Base-by-base conservation (phyloP, 2,888 invertebrate species). In the Orchesellides sinensis region DNA sequence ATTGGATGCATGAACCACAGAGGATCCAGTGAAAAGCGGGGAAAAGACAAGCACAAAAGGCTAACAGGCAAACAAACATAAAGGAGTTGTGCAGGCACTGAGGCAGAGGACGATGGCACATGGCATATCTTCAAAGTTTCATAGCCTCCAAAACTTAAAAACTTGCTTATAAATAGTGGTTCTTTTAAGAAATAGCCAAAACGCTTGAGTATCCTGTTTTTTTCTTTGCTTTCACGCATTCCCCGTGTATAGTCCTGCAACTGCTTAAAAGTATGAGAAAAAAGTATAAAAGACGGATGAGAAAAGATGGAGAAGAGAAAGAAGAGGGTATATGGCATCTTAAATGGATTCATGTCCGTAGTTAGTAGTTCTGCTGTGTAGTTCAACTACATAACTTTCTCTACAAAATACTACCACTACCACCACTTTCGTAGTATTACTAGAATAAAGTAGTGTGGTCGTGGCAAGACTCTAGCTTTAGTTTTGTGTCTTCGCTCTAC, bases 21-120 rank as follows among this genome's bases (percentile, higher is more conserved):
- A 66, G 19, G 17, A 68, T 12, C 21, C 17, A 52, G 52, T 21
- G 21, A 65, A 14, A 23, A 49, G 27, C 23, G 40, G 8, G 35
- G 5, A 25, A 45, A 68, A 47, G 49, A 45, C 66, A 52, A 69
- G 69, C 54, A 69, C 29, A 52, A 69, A 66, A 69, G 49, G 54
- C 69, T 69, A 69, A 69, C 54, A 54, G 52, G 69, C 69, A 54
- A 54, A 69, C 69, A 69, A 69, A 69, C 54, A 69, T 54, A 69
- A 69, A 66, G 23, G 29, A 68, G 54, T 69, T 54, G 54, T 54
- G 21, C 49, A 69, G 54, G 21, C 27, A 68, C 19, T n/a, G 3
- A 54, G 52, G 19, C 29, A 29, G n/a, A 1, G 27, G 5, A n/a
- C 14, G 47, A 29, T 12, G 49, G 1, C 35, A 10, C 35, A 63